Conservation (phyloP, 2,797 vertebrate species). For the Zalophus californianus region DNA sequence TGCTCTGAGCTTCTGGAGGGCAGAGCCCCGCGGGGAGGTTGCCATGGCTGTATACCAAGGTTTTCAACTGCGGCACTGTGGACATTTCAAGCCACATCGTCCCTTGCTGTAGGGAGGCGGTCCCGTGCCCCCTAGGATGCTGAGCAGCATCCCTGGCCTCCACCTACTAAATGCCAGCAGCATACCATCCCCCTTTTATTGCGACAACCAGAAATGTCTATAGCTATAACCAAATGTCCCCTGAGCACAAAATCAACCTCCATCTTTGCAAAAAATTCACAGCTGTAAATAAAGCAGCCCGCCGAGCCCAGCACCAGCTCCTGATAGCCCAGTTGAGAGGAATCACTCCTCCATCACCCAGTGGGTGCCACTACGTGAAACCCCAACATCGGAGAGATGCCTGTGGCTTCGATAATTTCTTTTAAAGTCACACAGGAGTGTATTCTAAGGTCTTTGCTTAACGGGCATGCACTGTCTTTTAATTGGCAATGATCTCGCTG, state of each 20-base stretch:
- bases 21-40: neutral
- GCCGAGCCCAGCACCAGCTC: neutral
- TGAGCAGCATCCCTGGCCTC: neutral
- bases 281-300: neutral
- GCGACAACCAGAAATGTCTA: neutral
- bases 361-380: fast-evolving
- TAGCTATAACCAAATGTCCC: neutral
- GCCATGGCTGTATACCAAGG: fast-evolving
- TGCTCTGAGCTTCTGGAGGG: neutral
- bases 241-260: neutral
- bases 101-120: neutral
- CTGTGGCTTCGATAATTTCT: neutral
- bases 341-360: fast-evolving
- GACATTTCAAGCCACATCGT: fast-evolving
- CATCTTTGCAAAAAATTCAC: fast-evolving
- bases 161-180: neutral
- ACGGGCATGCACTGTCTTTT: neutral
- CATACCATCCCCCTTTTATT: too few species aligned
- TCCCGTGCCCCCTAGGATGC: fast-evolving
- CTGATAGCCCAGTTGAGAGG: neutral
- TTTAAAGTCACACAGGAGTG: neutral
- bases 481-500: neutral
- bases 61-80: fast-evolving
- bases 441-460: neutral
- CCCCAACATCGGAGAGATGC: fast-evolving